Base-by-base conservation (phyloP, 2,113 vertebrate genomes). In the Macroglossus sobrinus region DNA sequence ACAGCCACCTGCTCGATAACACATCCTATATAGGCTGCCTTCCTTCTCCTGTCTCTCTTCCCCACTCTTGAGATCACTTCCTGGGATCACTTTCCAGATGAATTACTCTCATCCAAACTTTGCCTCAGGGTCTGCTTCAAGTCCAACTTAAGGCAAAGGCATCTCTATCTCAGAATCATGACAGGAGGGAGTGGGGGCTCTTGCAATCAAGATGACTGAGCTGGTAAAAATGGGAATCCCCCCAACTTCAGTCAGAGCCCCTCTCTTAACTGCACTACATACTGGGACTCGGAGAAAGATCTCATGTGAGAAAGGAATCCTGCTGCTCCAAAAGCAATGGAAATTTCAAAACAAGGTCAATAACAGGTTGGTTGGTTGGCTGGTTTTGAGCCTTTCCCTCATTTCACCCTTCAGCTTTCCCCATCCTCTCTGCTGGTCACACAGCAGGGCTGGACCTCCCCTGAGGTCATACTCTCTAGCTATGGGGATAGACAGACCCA, bases 11-110 rank as follows among this genome's bases (percentile, higher is more conserved):
- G 2, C 43, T 63, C 21, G 2, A 10, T 28, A 40, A 16, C 66
- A 7, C 0, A 7, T 30, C 21, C 26, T 4, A 2, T 2, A 6
- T 3, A 2, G 40, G 1, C 59, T 18, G 14, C 28, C 10, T 68
- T 66, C 55, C 33, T 53, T 22, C 47, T 50, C 33, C 45, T 0
- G 1, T 30, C 22, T 15, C 68, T 28, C 68, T 10, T 4, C 35
- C 61, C 35, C 4, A 1, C 47, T 11, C 63, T 38, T 1, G 1
- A 4, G 21, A 2, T 57, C 45, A 2, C 1, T 18, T 72, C 43
- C 74, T n/a, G 74, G 30, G 9, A 3, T 68, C 40, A 43, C 18
- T 24, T 79, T 24, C 59, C 16, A 38, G 33, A 28, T 50, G 38
- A 74, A 38, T 5, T 4, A 13, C 3, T 26, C 15, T 7, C 55